Base-by-base conservation (phyloP, 30 jellyfish, hydroid and myxozoan genomes). In the Aurelia sp. region DNA sequence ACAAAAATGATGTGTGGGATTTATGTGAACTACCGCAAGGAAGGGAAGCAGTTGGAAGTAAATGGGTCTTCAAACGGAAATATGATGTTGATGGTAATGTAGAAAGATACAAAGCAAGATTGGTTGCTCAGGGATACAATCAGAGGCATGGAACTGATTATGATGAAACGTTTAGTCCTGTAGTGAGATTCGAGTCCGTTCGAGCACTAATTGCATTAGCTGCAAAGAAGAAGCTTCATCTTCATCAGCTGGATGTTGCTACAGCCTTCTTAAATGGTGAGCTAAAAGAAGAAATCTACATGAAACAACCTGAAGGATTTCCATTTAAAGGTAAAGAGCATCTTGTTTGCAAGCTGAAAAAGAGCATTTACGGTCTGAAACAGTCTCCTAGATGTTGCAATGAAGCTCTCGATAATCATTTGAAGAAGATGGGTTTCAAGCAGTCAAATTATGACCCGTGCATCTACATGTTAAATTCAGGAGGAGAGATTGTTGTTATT, bases 271-370 rank as follows among this genome's bases (percentile, higher is more conserved):
- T 65, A 68, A 63, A 78, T 62, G 82, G 89, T 15, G 67, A 74
- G 16, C 69, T 90, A 5, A 41, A 82, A 18, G 96, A 83, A 52
- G 82, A 66, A 12, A 65, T 90, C 11, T 84, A 71, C 69, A 83
- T 90, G 92, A 75, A 90, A 74, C 96, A 90, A 62, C 97, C 91
- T 10, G 87, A 73, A 6, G 96, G 96, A 37, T 84, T 37, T 69
- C 84, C 23, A 13, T 4, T 13, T 18, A 90, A 44, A 71, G 90
- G 62, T 82, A 27, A 27, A 27, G 33, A 27, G 33, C 33, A 27
- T 27, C 33, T 27, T 27, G 33, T 27, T 27, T 27, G 33, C 2
- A 27, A 27, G 33, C 33, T 27, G 33, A 27, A 27, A 27, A 27
- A 27, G 33, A 27, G 33, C 2, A 27, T 27, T 27, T 27, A 27